Conservation (phyloP, 2,888 invertebrate species). For the Mechanitis messenoides region DNA sequence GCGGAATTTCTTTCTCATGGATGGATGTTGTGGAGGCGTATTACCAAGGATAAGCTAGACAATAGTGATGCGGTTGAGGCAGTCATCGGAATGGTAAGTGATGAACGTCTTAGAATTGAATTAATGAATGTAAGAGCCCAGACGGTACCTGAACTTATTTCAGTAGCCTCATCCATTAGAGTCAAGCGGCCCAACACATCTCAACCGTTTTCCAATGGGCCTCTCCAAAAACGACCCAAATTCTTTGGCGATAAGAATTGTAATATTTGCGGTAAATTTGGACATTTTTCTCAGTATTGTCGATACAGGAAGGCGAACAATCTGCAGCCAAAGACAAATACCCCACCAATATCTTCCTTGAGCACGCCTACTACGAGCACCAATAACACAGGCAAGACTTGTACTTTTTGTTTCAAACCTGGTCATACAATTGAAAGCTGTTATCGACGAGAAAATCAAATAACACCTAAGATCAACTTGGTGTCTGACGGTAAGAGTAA, state of each 20-base stretch:
- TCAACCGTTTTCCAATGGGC: background rate
- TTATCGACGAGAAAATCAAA: slow-evolving; percentile 27
- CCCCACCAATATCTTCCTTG: background rate
- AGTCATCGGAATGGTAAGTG: slow-evolving; percentile 31
- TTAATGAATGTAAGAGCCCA: slow-evolving; percentile 19
- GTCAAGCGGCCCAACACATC: background rate
- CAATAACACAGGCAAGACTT: slow-evolving; percentile 10
- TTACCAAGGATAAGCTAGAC: slow-evolving; percentile 33
- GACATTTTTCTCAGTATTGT: slow-evolving; percentile 4
- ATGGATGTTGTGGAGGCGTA: slow-evolving; percentile 35
- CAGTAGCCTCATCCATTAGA: slow-evolving; percentile 12
- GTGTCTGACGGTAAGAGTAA: slow-evolving; percentile 21
- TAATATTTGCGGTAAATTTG: slow-evolving; percentile 5
- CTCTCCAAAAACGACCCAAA: slow-evolving; percentile 3
- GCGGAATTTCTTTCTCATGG: slow-evolving; percentile 34
- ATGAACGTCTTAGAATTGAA: slow-evolving; percentile 32
- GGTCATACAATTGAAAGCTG: slow-evolving; percentile 32
- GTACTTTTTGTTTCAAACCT: slow-evolving; percentile 28
- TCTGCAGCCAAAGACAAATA: slow-evolving; percentile 1
- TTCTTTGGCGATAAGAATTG: background rate
- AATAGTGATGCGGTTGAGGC: slow-evolving; percentile 18
- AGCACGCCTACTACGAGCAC: background rate
- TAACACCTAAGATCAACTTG: slow-evolving; percentile 31
- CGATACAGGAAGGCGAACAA: background rate
- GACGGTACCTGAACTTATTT: slow-evolving; percentile 21